Evolutionary conservation across 64 coral and sea anemone genomes (phyloP), one percentile per base, ranked within the genome.

Genomic region (Montipora foliosa): DNA sequence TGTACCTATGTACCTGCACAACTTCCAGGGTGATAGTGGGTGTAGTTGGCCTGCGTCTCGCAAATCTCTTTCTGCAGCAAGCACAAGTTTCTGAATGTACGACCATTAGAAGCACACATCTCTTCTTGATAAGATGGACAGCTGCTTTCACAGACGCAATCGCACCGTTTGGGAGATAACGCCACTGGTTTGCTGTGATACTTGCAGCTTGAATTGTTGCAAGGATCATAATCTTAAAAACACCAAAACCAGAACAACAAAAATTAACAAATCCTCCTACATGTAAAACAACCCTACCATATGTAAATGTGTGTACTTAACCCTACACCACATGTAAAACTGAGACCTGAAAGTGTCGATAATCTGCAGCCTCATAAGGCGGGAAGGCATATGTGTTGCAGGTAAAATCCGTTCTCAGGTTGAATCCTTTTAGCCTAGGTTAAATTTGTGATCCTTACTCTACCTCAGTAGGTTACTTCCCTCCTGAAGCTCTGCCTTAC

Each of bases 91-190:
- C 25, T 88, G 76, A 93, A 93, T 7, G 92, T 93, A 4, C 75
- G 67, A 24, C 83, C 92, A 44, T 93, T 88, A 0, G 84, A 88
- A 20, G 84, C 78, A 13, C 92, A 93, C 4, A 93, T 84, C 8
- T 82, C 79, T 24, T 89, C 93, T 78, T 94, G 87, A 51, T 94
- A 94, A 1, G 79, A 77, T 1, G 93, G 93, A 20, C 93, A 94
- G 4, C 61, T 49, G 0, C 24, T 50, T 64, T 84, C 49, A 51
- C 93, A 94, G 12, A 90, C 79, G 20, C 93, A 94, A 14, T 21
- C 49, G 16, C n/a, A 80, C 22, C 84, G 79, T 14, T 73, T 13
- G 14, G 87, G 57, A 16, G 93, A 80, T 14, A 76, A 90, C 0
- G 93, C 93, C 61, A 77, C 77, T 71, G 87, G 83, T 2, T 84